Conservation (phyloP, 2,113 vertebrate genomes). For the Ascaphus truei region DNA sequence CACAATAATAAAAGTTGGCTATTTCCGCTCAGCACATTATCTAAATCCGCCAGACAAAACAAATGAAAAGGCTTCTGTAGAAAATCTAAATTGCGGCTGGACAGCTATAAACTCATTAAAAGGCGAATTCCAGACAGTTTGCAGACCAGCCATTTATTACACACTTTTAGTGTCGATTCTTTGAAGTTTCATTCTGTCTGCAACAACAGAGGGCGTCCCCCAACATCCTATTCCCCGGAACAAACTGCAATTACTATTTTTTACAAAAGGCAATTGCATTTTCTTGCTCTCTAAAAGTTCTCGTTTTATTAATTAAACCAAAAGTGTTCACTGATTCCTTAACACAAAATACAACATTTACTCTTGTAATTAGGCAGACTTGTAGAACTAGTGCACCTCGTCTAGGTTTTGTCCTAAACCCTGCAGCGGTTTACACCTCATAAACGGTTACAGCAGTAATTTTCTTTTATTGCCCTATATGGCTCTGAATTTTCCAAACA, state of each 20-base stretch:
- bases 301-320: conserved; percentile 41
- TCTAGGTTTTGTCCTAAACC: conserved; percentile 59
- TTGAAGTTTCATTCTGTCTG: conserved; percentile 81
- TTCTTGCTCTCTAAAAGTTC: conserved; percentile 11
- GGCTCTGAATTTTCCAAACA: conserved; percentile 61
- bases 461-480: conserved; percentile 78
- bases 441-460: conserved; percentile 84
- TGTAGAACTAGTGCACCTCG: conserved; percentile 45
- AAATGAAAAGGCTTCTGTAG: conserved; percentile 80
- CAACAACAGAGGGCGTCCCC: conserved; percentile 76
- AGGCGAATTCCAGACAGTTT: conserved; percentile 95
- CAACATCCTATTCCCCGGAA: conserved; percentile 53
- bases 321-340: conserved; percentile 24
- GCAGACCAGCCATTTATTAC: conserved; percentile 94
- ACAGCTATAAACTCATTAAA: conserved; percentile 97
- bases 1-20: conserved; percentile 82
- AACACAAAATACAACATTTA: not conserved
- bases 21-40: conserved; percentile 93
- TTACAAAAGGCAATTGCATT: conserved; percentile 7
- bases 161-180: conserved; percentile 78
- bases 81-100: conserved; percentile 83
- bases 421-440: conserved; percentile 82
- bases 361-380: conserved; percentile 38
- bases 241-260: conserved; percentile 53
- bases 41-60: conserved; percentile 79